These are phyloP conservation scores for Eupelmus urozonus DNA, from an alignment of 2,888 invertebrate species.

Conservation along the genomic window DNA sequence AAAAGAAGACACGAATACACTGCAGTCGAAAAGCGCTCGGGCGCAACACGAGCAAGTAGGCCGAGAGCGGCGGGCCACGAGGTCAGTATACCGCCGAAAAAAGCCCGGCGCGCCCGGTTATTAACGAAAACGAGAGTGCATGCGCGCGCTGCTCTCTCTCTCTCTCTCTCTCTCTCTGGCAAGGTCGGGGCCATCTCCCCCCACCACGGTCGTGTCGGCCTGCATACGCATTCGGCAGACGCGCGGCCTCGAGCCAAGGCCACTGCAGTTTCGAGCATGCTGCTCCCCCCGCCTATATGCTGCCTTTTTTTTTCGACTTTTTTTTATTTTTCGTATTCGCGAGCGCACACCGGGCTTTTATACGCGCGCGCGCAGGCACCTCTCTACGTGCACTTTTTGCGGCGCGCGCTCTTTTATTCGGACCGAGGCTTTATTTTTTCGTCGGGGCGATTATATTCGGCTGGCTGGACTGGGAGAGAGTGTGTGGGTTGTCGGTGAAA, in stretches of 20 bases:
- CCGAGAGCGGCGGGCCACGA: constrained; percentile 24
- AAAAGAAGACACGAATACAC: neutral
- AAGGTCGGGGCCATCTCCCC: constrained; percentile 55
- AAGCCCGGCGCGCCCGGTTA: constrained; percentile 43
- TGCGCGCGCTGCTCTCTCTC: neutral
- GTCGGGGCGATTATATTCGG: neutral
- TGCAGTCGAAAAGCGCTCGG: constrained; percentile 1
- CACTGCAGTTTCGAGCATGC: constrained; percentile 3
- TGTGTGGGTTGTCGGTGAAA: neutral
- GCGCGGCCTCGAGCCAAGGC: constrained; percentile 48
- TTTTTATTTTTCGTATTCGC: neutral
- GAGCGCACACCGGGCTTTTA: neutral
- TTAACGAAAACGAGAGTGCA: constrained; percentile 59
- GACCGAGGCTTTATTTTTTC: neutral
- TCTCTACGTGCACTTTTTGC: neutral
- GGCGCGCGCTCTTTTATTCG: neutral
- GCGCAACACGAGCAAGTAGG: neutral
- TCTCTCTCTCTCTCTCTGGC: neutral
- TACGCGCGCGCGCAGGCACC: neutral
- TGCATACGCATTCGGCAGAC: constrained; percentile 45
- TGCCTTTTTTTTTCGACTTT: neutral
- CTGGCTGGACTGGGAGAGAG: too few relatives aligned
- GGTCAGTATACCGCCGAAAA: constrained; percentile 47
- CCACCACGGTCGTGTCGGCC: constrained; percentile 3
- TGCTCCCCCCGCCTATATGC: neutral